Conservation (phyloP, 2,888 invertebrate genomes). For the Dryobotodes eremita region DNA sequence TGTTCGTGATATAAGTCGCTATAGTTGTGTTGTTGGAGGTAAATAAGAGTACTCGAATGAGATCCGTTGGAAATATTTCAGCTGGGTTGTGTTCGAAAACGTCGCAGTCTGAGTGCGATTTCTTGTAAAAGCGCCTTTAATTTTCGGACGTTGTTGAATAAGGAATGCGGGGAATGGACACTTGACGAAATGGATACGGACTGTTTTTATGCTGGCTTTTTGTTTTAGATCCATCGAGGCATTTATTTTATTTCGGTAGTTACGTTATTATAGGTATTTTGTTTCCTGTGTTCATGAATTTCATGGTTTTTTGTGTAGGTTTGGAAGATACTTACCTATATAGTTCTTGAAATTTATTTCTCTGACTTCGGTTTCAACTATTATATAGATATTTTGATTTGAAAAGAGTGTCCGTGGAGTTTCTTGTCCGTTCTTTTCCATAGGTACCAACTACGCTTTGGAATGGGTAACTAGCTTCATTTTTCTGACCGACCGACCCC, state of each 20-base stretch:
- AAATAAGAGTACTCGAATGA: slow-evolving; percentile 86
- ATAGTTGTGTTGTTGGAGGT: slow-evolving; percentile 73
- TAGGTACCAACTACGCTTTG: no score
- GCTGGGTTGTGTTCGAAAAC: slow-evolving; percentile 73
- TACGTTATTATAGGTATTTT: slow-evolving; percentile 4
- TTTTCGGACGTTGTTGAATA: slow-evolving; percentile 88
- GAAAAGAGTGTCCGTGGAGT: no score
- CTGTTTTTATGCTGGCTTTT: slow-evolving; percentile 61
- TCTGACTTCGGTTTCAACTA: background rate
- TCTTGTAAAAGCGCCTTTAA: slow-evolving; percentile 87
- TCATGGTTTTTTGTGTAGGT: background rate
- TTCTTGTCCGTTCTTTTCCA: no score
- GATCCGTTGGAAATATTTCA: slow-evolving; percentile 84
- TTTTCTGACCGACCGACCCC: no score
- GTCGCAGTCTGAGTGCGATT: slow-evolving; percentile 86
- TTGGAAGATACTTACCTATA: background rate
- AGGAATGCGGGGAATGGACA: slow-evolving; percentile 83
- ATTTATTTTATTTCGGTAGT: slow-evolving; percentile 46
- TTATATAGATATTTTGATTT: no score
- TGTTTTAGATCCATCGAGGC: slow-evolving; percentile 59
- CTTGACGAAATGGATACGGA: slow-evolving; percentile 72
- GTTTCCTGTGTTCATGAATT: background rate
- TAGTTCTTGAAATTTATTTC: background rate
- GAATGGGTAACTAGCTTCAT: no score
- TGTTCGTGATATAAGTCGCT: slow-evolving; percentile 72